phyloP scores from a whole-genome alignment of 2,113 vertebrate genomes.

The Sterrhoptilus dennistouni region DNA sequence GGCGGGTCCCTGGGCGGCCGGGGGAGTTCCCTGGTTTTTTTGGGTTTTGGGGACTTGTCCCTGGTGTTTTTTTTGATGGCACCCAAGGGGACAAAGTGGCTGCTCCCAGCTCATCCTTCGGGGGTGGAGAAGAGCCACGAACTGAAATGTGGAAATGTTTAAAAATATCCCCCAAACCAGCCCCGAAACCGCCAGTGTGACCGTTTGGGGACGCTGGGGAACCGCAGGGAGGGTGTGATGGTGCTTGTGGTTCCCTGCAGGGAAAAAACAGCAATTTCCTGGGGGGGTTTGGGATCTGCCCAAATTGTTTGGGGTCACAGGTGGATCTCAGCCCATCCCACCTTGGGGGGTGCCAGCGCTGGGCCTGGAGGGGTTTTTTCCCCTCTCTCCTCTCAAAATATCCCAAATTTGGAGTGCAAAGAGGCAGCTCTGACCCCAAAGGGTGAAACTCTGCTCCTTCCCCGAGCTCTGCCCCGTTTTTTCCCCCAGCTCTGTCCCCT shows the following conservation, averaged over 20 bases:
- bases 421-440: neutral
- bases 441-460: neutral
- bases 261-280: neutral
- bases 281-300: neutral
- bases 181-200: neutral
- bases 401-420: neutral
- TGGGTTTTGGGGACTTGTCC: neutral
- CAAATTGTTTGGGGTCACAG: neutral
- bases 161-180: neutral
- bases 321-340: neutral
- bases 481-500: too few relatives aligned
- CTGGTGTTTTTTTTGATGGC: too few relatives aligned
- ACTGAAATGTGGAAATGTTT: neutral
- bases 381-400: neutral
- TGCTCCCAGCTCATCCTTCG: fast-evolving
- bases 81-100: neutral
- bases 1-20: neutral
- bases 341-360: fast-evolving
- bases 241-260: neutral
- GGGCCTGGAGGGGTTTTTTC: neutral
- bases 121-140: neutral
- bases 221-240: neutral
- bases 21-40: neutral
- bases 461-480: too few relatives aligned
- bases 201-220: neutral